phyloP scores from a whole-genome alignment of 2,888 invertebrate species.

The Ennomos quercinarius region DNA sequence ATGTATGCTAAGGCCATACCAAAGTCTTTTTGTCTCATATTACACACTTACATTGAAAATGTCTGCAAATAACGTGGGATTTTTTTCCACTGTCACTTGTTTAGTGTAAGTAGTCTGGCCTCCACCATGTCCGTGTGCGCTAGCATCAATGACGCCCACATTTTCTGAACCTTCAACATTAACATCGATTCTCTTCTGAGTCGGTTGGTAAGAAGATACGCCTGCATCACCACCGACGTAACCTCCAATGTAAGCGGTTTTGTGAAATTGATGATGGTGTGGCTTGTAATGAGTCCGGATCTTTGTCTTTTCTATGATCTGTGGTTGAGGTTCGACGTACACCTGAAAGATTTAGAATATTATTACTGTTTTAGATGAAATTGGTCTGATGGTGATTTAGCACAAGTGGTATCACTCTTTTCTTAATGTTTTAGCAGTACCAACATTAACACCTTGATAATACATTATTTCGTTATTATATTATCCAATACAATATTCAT shows the following conservation, averaged over 20 bases:
- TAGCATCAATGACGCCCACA: conserved; percentile 33
- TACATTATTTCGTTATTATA: no score
- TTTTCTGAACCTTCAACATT: conserved; percentile 52
- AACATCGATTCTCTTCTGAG: conserved; percentile 68
- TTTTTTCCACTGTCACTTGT: conserved; percentile 60
- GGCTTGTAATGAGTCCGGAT: conserved; percentile 65
- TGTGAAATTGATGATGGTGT: conserved; percentile 62
- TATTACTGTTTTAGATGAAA: no score
- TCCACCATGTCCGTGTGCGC: conserved; percentile 28
- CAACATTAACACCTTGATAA: no score
- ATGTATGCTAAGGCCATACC: no score
- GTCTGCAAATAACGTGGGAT: conserved; percentile 84
- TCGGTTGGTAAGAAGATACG: conserved; percentile 49
- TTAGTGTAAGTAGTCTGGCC: conserved; percentile 60
- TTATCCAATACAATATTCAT: no score
- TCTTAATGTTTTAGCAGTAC: no score
- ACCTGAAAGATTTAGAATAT: conserved; percentile 53
- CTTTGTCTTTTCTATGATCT: conserved; percentile 62
- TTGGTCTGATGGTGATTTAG: not conserved
- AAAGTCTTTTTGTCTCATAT: not conserved
- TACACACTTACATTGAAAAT: conserved; percentile 86
- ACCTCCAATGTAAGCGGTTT: conserved; percentile 67
- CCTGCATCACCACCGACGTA: conserved; percentile 58
- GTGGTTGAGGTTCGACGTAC: conserved; percentile 56
- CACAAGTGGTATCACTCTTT: not conserved